Percentiles rank a stretch among this genome's conserved stretches.
These are phyloP conservation scores for Asobara japonica DNA, from an alignment of 1,140 invertebrate species.

Conservation along the genomic window DNA sequence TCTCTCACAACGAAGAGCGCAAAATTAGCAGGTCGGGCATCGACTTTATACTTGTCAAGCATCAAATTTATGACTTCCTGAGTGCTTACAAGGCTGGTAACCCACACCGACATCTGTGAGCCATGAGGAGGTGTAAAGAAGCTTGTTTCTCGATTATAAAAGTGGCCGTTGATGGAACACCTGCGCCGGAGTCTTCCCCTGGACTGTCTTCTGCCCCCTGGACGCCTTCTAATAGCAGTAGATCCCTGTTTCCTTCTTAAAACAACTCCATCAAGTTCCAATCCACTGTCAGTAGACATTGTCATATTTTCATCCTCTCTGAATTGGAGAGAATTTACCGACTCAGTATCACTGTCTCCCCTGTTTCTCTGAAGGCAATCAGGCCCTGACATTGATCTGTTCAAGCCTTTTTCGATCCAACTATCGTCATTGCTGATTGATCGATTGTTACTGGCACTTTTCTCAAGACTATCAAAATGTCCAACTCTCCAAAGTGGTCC, in stretches of 20 bases:
- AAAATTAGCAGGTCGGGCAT: conserved; percentile 81
- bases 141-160: conserved; percentile 88
- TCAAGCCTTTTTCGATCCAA: conserved; percentile 69
- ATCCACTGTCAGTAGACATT: conserved; percentile 64
- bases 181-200: conserved; percentile 77
- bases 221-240: conserved; percentile 76
- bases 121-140: conserved; percentile 87
- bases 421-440: conserved; percentile 62
- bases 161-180: conserved; percentile 90
- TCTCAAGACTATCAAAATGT: conserved; percentile 61
- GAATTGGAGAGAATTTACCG: conserved; percentile 61
- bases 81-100: conserved; percentile 82
- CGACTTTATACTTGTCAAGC: conserved; percentile 89
- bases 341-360: conserved; percentile 62
- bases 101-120: conserved; percentile 87
- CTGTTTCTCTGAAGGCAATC: conserved; percentile 70
- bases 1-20: conserved; percentile 84
- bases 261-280: conserved; percentile 62
- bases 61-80: conserved; percentile 86
- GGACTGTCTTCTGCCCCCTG: conserved; percentile 73
- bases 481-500: conserved; percentile 59
- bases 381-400: conserved; percentile 76
- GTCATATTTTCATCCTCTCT: conserved; percentile 65
- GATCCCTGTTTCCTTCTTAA: conserved; percentile 68
- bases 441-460: conserved; percentile 61